Evolutionary conservation across 2,888 invertebrate species (phyloP).

Genomic region (Heteromurus nitidus): DNA sequence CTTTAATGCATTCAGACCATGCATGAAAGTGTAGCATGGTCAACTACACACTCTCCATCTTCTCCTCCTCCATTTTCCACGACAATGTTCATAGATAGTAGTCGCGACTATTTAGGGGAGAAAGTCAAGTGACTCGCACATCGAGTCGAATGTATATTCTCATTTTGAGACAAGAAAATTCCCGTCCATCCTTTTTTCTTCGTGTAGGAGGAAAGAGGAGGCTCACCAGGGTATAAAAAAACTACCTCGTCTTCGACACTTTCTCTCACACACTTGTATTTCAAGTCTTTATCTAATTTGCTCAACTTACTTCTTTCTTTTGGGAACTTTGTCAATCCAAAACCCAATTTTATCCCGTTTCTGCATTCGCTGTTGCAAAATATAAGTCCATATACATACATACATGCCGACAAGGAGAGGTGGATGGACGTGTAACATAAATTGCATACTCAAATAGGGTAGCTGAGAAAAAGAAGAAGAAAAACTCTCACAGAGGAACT

Average conservation of each 20-base stretch:
- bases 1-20: slow-evolving; percentile 45
- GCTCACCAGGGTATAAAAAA: slow-evolving; percentile 9
- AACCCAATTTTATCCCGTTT: slow-evolving; percentile 48
- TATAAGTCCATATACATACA: too few relatives aligned
- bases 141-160: too few relatives aligned
- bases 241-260: slow-evolving; percentile 54
- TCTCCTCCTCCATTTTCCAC: slow-evolving; percentile 30
- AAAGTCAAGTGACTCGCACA: slow-evolving; percentile 3
- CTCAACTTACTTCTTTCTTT: slow-evolving; percentile 50
- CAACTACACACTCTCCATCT: too few relatives aligned
- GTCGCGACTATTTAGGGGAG: too few relatives aligned
- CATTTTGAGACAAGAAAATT: background rate
- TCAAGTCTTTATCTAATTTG: slow-evolving; percentile 59
- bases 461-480: background rate
- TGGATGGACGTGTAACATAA: slow-evolving; percentile 57
- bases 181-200: slow-evolving; percentile 18
- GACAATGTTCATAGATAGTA: slow-evolving; percentile 40
- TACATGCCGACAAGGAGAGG: too few relatives aligned
- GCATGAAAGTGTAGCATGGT: slow-evolving; percentile 42
- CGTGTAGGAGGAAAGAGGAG: background rate
- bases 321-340: slow-evolving; percentile 60
- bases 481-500: too few relatives aligned
- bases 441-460: slow-evolving; percentile 51
- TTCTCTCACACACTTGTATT: slow-evolving; percentile 55
- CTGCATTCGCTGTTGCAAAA: slow-evolving; percentile 38